Evolutionary conservation across 1,140 invertebrate genomes (phyloP).

Genomic region (Phthorimaea operculella): DNA sequence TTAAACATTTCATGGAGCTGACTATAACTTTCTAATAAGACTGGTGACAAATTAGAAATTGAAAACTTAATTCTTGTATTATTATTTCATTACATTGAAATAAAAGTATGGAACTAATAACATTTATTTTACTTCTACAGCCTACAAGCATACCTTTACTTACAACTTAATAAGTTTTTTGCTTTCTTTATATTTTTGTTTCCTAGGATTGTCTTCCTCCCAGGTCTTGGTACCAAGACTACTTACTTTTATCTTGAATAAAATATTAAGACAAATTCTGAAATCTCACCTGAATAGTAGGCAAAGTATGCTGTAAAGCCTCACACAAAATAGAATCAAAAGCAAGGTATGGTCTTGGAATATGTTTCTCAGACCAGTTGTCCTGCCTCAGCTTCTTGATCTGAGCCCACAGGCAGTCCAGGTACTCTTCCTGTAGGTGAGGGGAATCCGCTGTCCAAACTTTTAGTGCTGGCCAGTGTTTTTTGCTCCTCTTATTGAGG

Average conservation of each 20-base stretch:
- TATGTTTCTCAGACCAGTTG: constrained; percentile 98
- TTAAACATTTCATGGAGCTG: constrained; percentile 11
- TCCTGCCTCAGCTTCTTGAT: constrained; percentile 88
- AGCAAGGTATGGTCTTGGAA: constrained; percentile 92
- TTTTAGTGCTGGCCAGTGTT: constrained; percentile 89
- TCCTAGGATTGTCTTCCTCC: no score
- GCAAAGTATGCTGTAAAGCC: constrained; percentile 95
- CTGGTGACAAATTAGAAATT: no score
- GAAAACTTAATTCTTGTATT: no score
- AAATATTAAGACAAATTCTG: neutral
- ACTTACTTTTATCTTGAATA: no score
- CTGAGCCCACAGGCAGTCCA: constrained; percentile 98
- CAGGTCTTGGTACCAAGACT: no score
- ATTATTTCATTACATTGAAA: no score
- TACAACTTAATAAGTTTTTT: no score
- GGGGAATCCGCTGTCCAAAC: constrained; percentile 94
- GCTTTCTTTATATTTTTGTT: no score
- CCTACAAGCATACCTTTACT: no score
- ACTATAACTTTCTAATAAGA: no score
- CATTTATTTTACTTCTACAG: no score
- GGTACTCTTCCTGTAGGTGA: constrained; percentile 98
- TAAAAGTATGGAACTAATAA: no score
- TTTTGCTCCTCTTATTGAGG: constrained; percentile 92
- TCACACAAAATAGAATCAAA: constrained; percentile 97
- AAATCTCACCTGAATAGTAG: constrained; percentile 72